Evolutionary conservation across 2,888 invertebrate genomes (phyloP).

Genomic region (Netelia fuscicornis): DNA sequence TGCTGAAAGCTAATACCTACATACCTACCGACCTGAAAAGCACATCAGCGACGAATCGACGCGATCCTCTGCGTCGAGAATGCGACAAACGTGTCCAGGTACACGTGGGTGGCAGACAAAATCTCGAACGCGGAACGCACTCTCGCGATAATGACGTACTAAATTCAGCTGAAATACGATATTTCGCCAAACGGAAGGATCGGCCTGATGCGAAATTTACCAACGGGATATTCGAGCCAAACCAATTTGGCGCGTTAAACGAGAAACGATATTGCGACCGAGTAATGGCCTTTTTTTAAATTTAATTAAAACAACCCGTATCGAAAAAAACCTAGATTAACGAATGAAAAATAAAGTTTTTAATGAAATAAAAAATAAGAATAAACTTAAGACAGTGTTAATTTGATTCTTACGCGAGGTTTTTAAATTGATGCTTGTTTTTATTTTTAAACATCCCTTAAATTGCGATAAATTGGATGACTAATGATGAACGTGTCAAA

Average conservation of each 20-base stretch:
- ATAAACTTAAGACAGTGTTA: too few relatives aligned
- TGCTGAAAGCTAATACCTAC: not conserved
- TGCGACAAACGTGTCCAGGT: not conserved
- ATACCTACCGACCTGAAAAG: not conserved
- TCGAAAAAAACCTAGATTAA: too few relatives aligned
- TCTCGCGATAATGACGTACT: constrained; percentile 27
- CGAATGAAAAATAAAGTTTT: too few relatives aligned
- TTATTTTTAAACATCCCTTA: too few relatives aligned
- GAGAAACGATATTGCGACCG: too few relatives aligned
- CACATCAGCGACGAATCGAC: constrained; percentile 20
- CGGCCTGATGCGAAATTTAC: not conserved
- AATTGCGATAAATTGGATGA: not conserved
- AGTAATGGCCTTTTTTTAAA: too few relatives aligned
- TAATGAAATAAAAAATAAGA: too few relatives aligned
- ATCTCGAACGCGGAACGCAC: constrained; percentile 1
- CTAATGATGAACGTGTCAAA: not conserved
- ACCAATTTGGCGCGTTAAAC: too few relatives aligned
- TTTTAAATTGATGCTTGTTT: too few relatives aligned
- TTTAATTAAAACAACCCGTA: too few relatives aligned
- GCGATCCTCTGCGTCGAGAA: not conserved
- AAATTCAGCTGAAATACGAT: constrained; percentile 39
- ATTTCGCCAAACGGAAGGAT: not conserved
- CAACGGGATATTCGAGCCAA: not conserved
- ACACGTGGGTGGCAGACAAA: constrained; percentile 30
- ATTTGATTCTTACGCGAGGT: too few relatives aligned